phyloP scores from a whole-genome alignment of 2,888 invertebrate genomes.

The Eupelmus urozonus region DNA sequence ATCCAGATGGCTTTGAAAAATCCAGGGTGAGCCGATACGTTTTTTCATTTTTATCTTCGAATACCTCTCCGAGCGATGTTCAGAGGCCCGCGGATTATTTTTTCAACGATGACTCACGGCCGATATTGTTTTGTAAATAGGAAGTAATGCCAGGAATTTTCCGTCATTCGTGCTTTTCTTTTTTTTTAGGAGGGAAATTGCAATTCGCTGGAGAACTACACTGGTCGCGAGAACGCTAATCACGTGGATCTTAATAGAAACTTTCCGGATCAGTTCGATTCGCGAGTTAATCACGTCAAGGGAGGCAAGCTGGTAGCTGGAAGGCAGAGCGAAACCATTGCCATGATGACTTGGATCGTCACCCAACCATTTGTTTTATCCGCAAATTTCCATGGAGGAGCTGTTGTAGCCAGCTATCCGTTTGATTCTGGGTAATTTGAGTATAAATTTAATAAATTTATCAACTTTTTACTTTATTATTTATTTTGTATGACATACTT shows the following conservation, averaged over 20 bases:
- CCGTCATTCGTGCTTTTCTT: neutral
- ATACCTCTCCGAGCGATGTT: no score
- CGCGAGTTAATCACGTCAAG: constrained; percentile 71
- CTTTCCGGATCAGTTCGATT: constrained; percentile 93
- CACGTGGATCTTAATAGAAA: constrained; percentile 92
- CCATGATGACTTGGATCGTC: constrained; percentile 93
- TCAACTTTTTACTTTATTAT: neutral
- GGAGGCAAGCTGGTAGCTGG: constrained; percentile 79
- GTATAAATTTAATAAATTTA: neutral
- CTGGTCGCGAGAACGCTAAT: constrained; percentile 90
- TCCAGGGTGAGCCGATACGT: constrained; percentile 82
- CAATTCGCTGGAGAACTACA: constrained; percentile 82
- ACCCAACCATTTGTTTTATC: constrained; percentile 94
- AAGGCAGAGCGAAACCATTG: constrained; percentile 91
- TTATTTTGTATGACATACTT: constrained; percentile 33
- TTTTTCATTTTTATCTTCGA: neutral
- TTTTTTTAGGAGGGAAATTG: constrained; percentile 86
- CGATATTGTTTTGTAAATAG: neutral
- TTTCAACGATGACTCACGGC: no score
- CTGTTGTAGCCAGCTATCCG: constrained; percentile 98
- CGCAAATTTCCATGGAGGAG: constrained; percentile 97
- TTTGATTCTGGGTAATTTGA: constrained; percentile 87
- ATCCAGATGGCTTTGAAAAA: constrained; percentile 96
- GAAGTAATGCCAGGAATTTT: no score
- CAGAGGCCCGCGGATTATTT: no score